phyloP scores from a whole-genome alignment of 2,113 vertebrate species.

The Lathamus discolor region DNA sequence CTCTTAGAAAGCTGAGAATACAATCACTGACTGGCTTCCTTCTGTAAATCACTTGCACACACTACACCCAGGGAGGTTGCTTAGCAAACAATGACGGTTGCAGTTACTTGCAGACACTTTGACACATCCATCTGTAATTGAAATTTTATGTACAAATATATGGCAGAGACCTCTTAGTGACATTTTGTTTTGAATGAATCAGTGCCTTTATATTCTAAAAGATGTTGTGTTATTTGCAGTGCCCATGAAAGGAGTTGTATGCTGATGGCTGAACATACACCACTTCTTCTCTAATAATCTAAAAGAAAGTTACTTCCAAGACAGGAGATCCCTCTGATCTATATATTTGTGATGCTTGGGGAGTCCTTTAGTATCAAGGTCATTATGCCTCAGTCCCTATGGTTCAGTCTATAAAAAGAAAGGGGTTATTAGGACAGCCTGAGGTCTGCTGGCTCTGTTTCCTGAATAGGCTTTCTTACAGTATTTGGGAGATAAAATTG shows the following conservation, averaged over 20 bases:
- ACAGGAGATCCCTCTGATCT: background rate
- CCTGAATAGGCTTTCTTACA: background rate
- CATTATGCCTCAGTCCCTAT: background rate
- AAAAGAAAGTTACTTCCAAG: background rate
- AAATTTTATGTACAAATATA: background rate
- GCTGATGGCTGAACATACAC: background rate
- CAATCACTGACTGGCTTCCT: background rate
- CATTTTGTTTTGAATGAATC: background rate
- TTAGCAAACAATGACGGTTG: background rate
- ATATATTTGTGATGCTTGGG: background rate
- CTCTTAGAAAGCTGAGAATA: background rate
- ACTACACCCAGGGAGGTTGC: background rate
- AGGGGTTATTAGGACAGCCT: background rate
- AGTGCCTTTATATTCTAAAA: background rate
- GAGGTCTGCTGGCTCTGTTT: background rate
- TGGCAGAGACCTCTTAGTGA: background rate
- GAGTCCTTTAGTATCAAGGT: background rate
- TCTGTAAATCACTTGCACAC: background rate
- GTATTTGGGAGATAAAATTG: background rate
- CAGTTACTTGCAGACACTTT: background rate
- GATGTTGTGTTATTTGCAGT: background rate
- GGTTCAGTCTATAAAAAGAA: background rate
- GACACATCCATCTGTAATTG: background rate
- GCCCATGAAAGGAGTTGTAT: rapidly evolving
- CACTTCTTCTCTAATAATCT: background rate